These are phyloP conservation scores for Polydrusus cervinus DNA, from an alignment of 2,888 invertebrate species.

Conservation along the genomic window DNA sequence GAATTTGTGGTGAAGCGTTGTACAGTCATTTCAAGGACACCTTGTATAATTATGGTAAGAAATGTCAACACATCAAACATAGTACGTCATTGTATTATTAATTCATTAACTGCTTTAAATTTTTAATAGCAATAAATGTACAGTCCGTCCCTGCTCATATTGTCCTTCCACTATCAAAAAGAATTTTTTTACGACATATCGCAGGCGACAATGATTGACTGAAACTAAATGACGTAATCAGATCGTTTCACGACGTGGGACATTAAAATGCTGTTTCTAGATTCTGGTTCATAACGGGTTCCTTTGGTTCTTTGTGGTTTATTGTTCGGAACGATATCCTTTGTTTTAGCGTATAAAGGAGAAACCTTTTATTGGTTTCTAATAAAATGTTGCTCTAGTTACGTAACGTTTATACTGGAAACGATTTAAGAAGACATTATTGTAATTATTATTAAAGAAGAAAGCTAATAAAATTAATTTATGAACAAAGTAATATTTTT, in stretches of 20 bases:
- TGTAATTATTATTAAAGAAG: too few species aligned
- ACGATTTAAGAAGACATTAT: too few species aligned
- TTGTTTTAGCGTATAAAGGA: not conserved
- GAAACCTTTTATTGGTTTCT: too few species aligned
- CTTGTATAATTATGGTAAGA: too few species aligned
- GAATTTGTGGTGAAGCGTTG: too few species aligned
- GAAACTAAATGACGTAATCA: conserved; percentile 27
- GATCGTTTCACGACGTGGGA: conserved; percentile 8
- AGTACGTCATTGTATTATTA: too few species aligned
- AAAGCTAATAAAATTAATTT: too few species aligned
- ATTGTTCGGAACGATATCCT: not conserved
- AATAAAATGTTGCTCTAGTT: not conserved
- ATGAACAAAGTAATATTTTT: too few species aligned
- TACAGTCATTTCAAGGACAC: too few species aligned
- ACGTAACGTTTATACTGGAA: not conserved
- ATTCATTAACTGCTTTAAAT: not conserved
- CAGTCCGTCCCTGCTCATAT: not conserved
- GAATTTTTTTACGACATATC: conserved; percentile 3
- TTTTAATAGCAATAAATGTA: not conserved
- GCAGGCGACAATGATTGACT: conserved; percentile 16
- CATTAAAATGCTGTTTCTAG: conserved; percentile 9
- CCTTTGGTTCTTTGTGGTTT: conserved; percentile 28
- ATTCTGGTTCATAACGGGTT: conserved; percentile 12
- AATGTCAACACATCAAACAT: too few species aligned
- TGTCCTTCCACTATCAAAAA: not conserved